Conservation (phyloP, 2,797 vertebrate genomes). For the Eidolon dupreanum region DNA sequence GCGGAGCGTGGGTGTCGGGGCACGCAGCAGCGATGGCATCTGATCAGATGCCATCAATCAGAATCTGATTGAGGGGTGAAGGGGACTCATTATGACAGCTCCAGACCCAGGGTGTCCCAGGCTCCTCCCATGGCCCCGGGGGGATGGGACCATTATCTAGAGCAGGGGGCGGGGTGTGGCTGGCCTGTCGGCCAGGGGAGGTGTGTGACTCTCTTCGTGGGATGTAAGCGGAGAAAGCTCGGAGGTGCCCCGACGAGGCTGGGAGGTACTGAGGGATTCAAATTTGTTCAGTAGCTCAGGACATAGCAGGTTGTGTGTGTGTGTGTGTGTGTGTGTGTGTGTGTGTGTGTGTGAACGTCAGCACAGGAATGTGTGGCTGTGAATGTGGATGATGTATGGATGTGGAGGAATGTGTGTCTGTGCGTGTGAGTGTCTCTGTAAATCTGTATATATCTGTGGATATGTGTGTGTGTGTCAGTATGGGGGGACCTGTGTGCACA, state of each 20-base stretch:
- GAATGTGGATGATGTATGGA: not conserved
- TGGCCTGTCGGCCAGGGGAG: accelerated
- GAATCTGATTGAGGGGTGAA: not conserved
- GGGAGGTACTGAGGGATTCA: not conserved
- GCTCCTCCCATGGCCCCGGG: not conserved
- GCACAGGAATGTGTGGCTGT: too few relatives aligned
- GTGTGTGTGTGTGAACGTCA: not conserved
- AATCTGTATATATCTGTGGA: not conserved
- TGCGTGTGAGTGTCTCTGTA: not conserved
- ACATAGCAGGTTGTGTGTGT: not conserved
- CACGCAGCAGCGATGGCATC: not conserved
- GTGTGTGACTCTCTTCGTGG: not conserved
- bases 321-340: not conserved
- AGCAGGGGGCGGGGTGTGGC: not conserved
- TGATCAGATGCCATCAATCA: slow-evolving; percentile 33
- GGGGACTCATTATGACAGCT: not conserved
- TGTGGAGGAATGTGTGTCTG: not conserved
- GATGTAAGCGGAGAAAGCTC: not conserved
- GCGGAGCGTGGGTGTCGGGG: not conserved
- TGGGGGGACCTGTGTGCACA: too few relatives aligned
- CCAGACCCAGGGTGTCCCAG: not conserved
- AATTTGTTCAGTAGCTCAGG: not conserved
- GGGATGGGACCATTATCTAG: not conserved
- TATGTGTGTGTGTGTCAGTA: not conserved
- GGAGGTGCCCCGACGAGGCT: not conserved